A percentile compares a stretch with the other conserved stretches of the same genome.
phyloP scores from a whole-genome alignment of 2,113 vertebrate species.

The Stigmatopora argus region DNA sequence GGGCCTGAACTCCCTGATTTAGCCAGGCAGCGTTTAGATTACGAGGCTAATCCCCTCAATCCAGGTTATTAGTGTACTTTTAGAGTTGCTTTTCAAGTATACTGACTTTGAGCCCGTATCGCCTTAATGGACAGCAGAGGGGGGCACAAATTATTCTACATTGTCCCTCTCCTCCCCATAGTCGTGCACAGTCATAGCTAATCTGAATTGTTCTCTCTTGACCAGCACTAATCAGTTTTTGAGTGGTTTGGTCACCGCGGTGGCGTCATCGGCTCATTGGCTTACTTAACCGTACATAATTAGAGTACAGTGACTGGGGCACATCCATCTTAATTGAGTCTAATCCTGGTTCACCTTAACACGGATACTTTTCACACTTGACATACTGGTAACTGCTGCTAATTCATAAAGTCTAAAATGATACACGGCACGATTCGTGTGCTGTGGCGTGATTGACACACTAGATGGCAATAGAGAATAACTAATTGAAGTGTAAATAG shows the following conservation, averaged over 20 bases:
- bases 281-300: conserved; percentile 37
- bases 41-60: conserved; percentile 48
- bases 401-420: conserved; percentile 4
- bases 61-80: conserved; percentile 45
- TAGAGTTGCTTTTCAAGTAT: conserved; percentile 16
- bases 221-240: conserved; percentile 22
- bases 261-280: conserved; percentile 51
- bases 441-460: conserved; percentile 5
- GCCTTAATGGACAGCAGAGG: conserved; percentile 31
- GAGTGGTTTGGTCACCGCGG: conserved; percentile 14
- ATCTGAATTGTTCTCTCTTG: conserved; percentile 27
- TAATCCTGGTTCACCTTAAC: conserved; percentile 20
- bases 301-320: conserved; percentile 10
- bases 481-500: conserved; percentile 6
- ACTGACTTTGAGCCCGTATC: conserved; percentile 24
- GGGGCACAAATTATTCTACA: not conserved
- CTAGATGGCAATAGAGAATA: conserved; percentile 57
- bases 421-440: not conserved
- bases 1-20: conserved; percentile 33
- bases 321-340: conserved; percentile 20
- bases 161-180: not conserved
- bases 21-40: conserved; percentile 44
- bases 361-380: not conserved
- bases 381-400: not conserved
- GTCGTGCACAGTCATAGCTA: not conserved